A percentile compares a stretch with the other conserved stretches of the same genome.
Conservation (phyloP, 2,888 invertebrate genomes). For the Anoplius nigerrimus region DNA sequence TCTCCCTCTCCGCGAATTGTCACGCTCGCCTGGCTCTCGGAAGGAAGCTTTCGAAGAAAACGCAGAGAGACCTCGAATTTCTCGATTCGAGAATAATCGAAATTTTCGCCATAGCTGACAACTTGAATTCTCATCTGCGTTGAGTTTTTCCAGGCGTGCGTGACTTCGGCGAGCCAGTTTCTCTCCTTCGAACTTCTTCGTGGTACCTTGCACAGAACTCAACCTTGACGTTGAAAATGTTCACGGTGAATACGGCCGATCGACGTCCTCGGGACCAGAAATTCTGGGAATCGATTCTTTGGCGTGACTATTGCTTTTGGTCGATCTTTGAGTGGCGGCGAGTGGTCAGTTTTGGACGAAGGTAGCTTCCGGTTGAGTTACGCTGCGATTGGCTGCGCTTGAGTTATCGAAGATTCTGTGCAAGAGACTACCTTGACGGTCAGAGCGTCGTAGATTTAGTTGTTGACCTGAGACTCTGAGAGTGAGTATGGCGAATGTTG, state of each 20-base stretch:
- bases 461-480: too few relatives aligned
- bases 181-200: conserved; percentile 35
- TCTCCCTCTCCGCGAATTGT: conserved; percentile 63
- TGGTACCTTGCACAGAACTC: conserved; percentile 48
- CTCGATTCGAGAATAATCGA: too few relatives aligned
- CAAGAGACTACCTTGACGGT: conserved; percentile 1
- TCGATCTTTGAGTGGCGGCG: too few relatives aligned
- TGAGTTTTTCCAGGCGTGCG: conserved; percentile 55
- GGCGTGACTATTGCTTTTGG: too few relatives aligned
- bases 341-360: too few relatives aligned
- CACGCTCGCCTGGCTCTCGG: conserved; percentile 55
- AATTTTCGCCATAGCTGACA: too few relatives aligned
- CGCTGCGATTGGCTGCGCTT: neutral
- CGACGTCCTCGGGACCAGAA: too few relatives aligned
- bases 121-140: conserved; percentile 31
- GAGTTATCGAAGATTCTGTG: neutral
- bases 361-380: too few relatives aligned
- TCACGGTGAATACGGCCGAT: too few relatives aligned
- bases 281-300: too few relatives aligned
- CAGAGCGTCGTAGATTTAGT: too few relatives aligned
- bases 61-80: neutral
- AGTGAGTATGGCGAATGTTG: too few relatives aligned
- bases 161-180: conserved; percentile 54
- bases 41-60: neutral
- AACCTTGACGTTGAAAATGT: conserved; percentile 3